These are phyloP conservation scores for Lysandra coridon DNA, from an alignment of 2,888 invertebrate genomes.

Conservation along the genomic window DNA sequence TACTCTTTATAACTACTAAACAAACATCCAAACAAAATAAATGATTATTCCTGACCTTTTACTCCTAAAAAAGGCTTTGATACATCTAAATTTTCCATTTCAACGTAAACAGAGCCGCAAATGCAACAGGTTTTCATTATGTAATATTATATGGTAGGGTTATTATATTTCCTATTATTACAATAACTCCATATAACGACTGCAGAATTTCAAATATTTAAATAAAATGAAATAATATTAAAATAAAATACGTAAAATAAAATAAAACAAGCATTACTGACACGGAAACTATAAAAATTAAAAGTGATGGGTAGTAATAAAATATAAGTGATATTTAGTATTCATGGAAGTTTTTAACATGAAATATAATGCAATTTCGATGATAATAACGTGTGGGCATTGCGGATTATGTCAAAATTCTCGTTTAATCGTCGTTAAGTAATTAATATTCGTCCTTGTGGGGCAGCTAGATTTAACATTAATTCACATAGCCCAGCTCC, in stretches of 20 bases:
- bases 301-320: not conserved
- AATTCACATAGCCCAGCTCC: not conserved
- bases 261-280: not conserved
- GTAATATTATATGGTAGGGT: too few relatives aligned
- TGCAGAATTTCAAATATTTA: not conserved
- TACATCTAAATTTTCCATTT: not conserved
- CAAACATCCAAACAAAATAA: too few relatives aligned
- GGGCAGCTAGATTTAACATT: too few relatives aligned
- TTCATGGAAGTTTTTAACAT: conserved; percentile 15
- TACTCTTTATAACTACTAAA: too few relatives aligned
- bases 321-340: conserved; percentile 6
- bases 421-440: too few relatives aligned
- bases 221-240: not conserved
- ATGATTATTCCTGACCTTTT: too few relatives aligned
- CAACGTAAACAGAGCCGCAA: not conserved
- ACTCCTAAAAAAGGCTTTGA: not conserved
- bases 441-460: not conserved
- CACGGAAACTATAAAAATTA: not conserved
- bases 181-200: not conserved
- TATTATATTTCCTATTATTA: not conserved
- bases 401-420: too few relatives aligned
- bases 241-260: not conserved
- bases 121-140: too few relatives aligned
- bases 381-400: not conserved
- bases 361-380: conserved; percentile 19